Conservation (phyloP, 2,797 vertebrate genomes). For the Muscicapa striata region DNA sequence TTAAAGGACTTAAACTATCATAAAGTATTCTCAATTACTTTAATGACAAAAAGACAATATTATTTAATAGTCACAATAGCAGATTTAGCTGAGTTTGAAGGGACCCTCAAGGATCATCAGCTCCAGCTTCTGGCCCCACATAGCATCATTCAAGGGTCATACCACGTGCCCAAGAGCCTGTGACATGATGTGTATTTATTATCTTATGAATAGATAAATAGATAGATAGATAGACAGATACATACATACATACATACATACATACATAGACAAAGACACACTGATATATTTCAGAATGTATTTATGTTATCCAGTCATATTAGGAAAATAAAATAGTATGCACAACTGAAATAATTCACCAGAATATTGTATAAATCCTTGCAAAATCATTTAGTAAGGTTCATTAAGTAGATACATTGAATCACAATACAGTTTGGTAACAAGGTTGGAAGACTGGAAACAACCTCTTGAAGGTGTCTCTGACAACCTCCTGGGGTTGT, state of each 20-base stretch:
- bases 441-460: background rate
- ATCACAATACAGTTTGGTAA: background rate
- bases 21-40: background rate
- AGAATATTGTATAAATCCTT: background rate
- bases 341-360: background rate
- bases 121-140: background rate
- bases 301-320: background rate
- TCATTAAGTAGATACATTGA: background rate
- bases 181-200: background rate
- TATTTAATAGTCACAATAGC: background rate
- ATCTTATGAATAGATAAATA: background rate
- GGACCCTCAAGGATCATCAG: background rate
- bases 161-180: background rate
- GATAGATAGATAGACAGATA: rapidly evolving
- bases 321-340: background rate
- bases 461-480: background rate
- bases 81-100: background rate
- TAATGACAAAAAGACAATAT: background rate
- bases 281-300: background rate
- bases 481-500: background rate
- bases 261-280: background rate
- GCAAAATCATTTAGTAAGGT: background rate
- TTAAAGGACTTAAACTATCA: background rate
- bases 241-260: background rate
- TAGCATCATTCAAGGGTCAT: background rate